phyloP scores from a whole-genome alignment of 2,797 vertebrate genomes.

The Etheostoma perlongum region DNA sequence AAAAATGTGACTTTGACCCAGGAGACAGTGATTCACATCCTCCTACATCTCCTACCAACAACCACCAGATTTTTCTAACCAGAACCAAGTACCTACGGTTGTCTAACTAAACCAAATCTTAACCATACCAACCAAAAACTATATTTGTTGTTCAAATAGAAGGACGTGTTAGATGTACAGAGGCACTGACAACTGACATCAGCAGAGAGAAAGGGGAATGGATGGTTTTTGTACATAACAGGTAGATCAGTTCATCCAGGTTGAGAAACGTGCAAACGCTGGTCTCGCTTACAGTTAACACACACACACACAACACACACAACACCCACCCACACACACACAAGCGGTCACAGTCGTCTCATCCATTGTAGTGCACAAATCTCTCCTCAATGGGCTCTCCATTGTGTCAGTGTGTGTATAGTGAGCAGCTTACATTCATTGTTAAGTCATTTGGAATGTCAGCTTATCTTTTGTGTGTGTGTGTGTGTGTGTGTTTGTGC shows the following conservation, averaged over 20 bases:
- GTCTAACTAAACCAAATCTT: neutral
- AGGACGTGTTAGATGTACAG: constrained; percentile 6
- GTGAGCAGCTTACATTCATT: constrained; percentile 72
- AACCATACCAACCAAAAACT: neutral
- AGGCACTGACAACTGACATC: neutral
- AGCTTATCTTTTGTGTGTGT: constrained; percentile 55
- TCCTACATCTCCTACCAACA: neutral
- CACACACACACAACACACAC: constrained; percentile 25
- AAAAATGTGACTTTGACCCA: neutral
- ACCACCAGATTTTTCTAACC: neutral
- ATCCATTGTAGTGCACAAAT: constrained; percentile 64
- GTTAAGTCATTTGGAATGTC: constrained; percentile 67
- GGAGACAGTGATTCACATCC: too few relatives aligned
- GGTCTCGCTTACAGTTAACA: constrained; percentile 11
- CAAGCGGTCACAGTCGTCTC: constrained; percentile 19
- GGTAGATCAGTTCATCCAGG: constrained; percentile 34
- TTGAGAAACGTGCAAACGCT: constrained; percentile 38
- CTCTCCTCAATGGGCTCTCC: constrained; percentile 66
- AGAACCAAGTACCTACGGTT: neutral
- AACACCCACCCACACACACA: constrained; percentile 18
- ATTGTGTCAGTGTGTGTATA: constrained; percentile 67
- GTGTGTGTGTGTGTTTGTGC: neutral
- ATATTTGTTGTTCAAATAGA: neutral
- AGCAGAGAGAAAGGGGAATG: neutral
- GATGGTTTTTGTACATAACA: constrained; percentile 23